Evolutionary conservation across 2,113 vertebrate genomes (phyloP).

Genomic region (Ptilorrhoa leucosticta): DNA sequence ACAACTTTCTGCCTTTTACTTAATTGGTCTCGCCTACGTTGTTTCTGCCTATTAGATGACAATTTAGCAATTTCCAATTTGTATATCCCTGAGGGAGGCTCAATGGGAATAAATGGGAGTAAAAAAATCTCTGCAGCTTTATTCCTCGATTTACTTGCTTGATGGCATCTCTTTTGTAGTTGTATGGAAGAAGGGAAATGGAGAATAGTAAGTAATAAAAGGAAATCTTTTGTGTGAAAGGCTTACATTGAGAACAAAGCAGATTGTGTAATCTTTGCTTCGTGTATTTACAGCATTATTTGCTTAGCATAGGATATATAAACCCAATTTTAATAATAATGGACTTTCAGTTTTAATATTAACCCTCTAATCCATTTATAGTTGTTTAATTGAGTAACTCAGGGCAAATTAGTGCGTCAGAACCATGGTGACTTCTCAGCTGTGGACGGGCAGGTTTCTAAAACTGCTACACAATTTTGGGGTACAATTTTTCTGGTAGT

Average conservation of each 20-base stretch:
- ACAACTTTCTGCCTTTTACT: constrained; percentile 54
- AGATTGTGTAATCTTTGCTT: not conserved
- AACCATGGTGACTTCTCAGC: not conserved
- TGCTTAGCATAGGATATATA: not conserved
- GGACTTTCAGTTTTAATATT: not conserved
- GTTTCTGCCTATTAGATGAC: constrained; percentile 71
- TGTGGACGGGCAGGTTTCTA: not conserved
- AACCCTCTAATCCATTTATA: not conserved
- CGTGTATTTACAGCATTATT: not conserved
- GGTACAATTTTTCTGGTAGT: not conserved
- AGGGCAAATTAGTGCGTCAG: not conserved
- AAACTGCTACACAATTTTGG: not conserved
- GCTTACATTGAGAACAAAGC: not conserved
- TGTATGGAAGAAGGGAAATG: not conserved
- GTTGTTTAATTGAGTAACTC: not conserved
- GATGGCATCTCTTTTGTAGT: not conserved
- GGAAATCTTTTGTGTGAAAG: not conserved
- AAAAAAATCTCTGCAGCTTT: constrained; percentile 23
- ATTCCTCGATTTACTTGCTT: not conserved
- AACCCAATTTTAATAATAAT: not conserved
- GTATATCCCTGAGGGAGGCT: constrained; percentile 34
- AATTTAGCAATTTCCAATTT: constrained; percentile 67
- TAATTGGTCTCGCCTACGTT: constrained; percentile 67
- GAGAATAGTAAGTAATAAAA: not conserved
- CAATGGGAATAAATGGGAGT: constrained; percentile 38